A percentile compares a stretch with the other conserved stretches of the same genome.
Evolutionary conservation across 2,113 vertebrate genomes (phyloP).

Genomic region (Thunnus maccoyii): DNA sequence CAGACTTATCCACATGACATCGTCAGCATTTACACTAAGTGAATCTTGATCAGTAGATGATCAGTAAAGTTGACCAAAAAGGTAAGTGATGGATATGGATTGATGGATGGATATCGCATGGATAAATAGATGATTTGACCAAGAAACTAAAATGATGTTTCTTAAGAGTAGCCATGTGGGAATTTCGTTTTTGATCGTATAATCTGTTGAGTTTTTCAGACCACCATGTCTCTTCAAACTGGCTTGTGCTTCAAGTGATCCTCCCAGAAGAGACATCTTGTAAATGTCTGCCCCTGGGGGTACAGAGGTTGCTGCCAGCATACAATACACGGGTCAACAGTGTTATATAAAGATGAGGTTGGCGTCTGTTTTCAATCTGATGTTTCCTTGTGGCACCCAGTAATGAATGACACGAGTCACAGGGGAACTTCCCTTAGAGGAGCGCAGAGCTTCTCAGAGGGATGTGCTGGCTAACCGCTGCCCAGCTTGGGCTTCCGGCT

Average conservation of each 20-base stretch:
- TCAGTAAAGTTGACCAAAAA: not conserved
- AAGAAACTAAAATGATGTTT: not conserved
- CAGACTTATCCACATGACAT: not conserved
- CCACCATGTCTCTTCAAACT: not conserved
- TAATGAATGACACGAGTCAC: constrained; percentile 44
- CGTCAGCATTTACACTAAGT: not conserved
- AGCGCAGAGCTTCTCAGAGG: constrained; percentile 56
- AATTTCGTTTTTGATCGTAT: not conserved
- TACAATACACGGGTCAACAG: constrained; percentile 1
- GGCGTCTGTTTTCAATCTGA: constrained; percentile 41
- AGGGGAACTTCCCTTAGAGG: constrained; percentile 61
- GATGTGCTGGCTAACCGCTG: constrained; percentile 87
- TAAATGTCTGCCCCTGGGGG: not conserved
- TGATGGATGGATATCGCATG: not conserved
- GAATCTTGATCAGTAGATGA: not conserved
- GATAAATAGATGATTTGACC: not conserved
- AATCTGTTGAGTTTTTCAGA: not conserved
- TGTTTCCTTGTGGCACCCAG: constrained; percentile 23
- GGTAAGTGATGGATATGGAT: not conserved
- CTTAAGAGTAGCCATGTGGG: not conserved
- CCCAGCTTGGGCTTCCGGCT: constrained; percentile 90
- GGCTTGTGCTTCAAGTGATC: not conserved
- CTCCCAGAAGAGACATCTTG: not conserved
- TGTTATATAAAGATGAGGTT: constrained; percentile 8
- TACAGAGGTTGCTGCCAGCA: not conserved